These are phyloP conservation scores for Polyommatus iphigenia DNA, from an alignment of 2,888 invertebrate genomes.

Conservation along the genomic window DNA sequence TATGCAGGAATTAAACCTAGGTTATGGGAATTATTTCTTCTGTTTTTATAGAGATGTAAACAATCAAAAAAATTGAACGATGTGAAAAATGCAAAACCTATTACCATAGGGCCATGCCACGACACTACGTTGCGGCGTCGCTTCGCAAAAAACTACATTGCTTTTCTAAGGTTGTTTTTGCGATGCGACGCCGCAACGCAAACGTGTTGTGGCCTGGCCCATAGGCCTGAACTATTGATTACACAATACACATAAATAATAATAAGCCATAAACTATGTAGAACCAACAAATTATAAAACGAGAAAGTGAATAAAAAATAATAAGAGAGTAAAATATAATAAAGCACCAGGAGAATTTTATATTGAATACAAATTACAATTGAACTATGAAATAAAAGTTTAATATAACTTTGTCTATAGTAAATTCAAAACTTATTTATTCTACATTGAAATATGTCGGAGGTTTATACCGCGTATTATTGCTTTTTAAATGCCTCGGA, in stretches of 20 bases:
- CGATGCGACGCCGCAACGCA: no score
- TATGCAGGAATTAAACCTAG: not conserved
- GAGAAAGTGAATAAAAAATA: not conserved
- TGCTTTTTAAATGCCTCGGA: conserved; percentile 1
- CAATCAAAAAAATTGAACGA: no score
- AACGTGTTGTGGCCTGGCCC: no score
- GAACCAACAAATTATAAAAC: not conserved
- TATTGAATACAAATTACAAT: not conserved
- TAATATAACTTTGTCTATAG: not conserved
- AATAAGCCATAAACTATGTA: conserved; percentile 2
- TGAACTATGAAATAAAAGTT: not conserved
- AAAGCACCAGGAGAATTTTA: not conserved
- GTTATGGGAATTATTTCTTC: not conserved
- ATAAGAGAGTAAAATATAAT: not conserved
- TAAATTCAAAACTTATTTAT: not conserved
- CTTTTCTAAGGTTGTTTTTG: no score
- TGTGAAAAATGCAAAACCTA: no score
- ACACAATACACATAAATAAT: not conserved
- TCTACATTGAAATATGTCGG: not conserved
- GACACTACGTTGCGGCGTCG: no score
- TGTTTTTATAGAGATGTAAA: no score
- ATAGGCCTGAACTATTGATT: no score
- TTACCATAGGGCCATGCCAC: no score
- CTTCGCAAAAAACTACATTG: no score
- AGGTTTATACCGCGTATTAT: not conserved